A percentile compares a stretch with the other conserved stretches of the same genome.
phyloP scores from a whole-genome alignment of 64 coral and sea anemone genomes.

The Montipora sp. region DNA sequence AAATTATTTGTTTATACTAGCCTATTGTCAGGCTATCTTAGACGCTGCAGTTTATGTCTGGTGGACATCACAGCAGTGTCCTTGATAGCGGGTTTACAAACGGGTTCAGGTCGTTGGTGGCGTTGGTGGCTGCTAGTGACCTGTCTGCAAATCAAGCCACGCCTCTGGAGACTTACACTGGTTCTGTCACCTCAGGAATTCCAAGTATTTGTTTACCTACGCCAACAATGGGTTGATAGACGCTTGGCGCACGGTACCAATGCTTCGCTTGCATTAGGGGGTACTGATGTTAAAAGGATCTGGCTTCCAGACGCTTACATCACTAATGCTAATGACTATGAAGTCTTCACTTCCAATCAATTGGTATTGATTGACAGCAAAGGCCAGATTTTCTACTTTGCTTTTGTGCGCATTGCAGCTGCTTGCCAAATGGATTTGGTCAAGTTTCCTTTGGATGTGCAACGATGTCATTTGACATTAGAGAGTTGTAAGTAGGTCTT shows the following conservation, averaged over 20 bases:
- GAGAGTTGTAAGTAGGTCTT: slow-evolving; percentile 80
- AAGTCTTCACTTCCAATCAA: slow-evolving; percentile 70
- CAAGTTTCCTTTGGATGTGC: slow-evolving; percentile 79
- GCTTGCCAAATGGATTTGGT: slow-evolving; percentile 84
- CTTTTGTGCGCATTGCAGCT: slow-evolving; percentile 74
- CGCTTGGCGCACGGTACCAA: slow-evolving; percentile 61
- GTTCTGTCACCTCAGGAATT: slow-evolving; percentile 70
- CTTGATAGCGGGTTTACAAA: too few species aligned
- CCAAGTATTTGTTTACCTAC: slow-evolving; percentile 87
- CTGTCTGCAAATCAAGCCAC: too few species aligned
- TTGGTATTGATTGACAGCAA: slow-evolving; percentile 66
- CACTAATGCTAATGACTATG: slow-evolving; percentile 89
- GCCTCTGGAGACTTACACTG: too few species aligned
- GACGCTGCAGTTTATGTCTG: too few species aligned
- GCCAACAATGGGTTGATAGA: slow-evolving; percentile 84
- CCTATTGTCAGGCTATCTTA: too few species aligned
- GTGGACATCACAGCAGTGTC: too few species aligned
- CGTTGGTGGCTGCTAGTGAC: too few species aligned
- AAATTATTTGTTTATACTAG: too few species aligned
- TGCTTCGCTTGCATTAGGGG: slow-evolving; percentile 61
- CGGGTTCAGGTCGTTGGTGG: too few species aligned
- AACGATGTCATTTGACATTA: slow-evolving; percentile 70
- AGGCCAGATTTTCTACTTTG: slow-evolving; percentile 76
- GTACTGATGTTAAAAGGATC: slow-evolving; percentile 62
- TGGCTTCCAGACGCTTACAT: slow-evolving; percentile 91